Evolutionary conservation across 2,113 vertebrate species (phyloP), one percentile per base, ranked within the genome.

Genomic region (Microcebus tavaratra): DNA sequence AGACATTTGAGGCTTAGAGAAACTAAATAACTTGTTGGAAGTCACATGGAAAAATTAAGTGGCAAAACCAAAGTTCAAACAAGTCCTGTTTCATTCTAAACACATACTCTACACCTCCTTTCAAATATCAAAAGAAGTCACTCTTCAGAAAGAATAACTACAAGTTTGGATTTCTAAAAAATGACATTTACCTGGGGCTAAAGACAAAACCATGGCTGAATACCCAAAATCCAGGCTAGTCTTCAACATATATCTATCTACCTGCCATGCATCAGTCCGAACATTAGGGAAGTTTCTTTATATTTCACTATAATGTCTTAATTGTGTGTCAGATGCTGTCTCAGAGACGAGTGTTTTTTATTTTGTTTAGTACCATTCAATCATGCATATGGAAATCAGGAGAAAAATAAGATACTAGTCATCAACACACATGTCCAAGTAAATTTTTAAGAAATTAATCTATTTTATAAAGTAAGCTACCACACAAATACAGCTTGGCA

Each of bases 211-310:
- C 9, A 31, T 1, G 8, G 39, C n/a, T n/a, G 7, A 59, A 68
- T 4, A 39, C 12, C 61, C 36, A 48, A 67, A 34, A n/a, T 55
- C 59, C 5, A 25, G 20, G 5, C 18, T 21, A 29, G 3, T 57
- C 31, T 18, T 36, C 25, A 36, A 25, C 1, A 25, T 0, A 0
- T 11, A 11, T 17, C 13, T 27, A 13, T 39, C 39, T 4, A 1
- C 31, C 61, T 21, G 29, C 53, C 50, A 70, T 1, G 3, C 4
- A 34, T 14, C 31, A 23, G 23, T 53, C 39, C 61, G 59, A 80
- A n/a, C 55, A 11, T 57, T 63, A 73, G 76, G 36, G 34, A 59
- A 34, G 9, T 45, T 57, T 67, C 63, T 67, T 6, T 29, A 5
- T 25, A 27, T 12, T 85, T 11, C 34, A 68, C 14, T n/a, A 17